These are phyloP conservation scores for Exephanes ischioxanthus DNA, from an alignment of 2,888 invertebrate genomes.

Conservation along the genomic window DNA sequence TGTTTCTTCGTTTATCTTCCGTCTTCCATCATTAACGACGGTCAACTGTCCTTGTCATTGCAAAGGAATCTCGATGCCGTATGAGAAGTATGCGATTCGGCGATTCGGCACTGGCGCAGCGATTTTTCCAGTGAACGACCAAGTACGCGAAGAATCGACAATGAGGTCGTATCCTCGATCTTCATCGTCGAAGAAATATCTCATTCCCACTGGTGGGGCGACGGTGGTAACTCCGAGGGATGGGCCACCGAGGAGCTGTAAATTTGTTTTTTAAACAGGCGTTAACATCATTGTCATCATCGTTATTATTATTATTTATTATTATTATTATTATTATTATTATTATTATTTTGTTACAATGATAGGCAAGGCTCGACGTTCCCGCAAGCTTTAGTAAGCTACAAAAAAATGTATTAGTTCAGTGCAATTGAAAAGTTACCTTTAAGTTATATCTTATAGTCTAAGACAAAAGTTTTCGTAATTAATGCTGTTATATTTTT, in stretches of 20 bases:
- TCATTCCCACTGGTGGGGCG: conserved; percentile 99
- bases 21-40: conserved; percentile 23
- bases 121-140: conserved; percentile 58
- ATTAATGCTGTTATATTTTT: neutral
- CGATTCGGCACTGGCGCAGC: neutral
- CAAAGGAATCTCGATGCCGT: conserved; percentile 24
- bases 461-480: neutral
- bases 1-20: conserved; percentile 28
- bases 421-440: neutral
- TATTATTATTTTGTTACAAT: neutral
- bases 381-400: neutral
- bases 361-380: conserved; percentile 17
- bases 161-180: conserved; percentile 59
- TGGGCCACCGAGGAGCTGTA: conserved; percentile 98
- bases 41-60: conserved; percentile 48
- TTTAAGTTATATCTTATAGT: neutral
- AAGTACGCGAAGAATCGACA: conserved; percentile 52
- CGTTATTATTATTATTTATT: no score
- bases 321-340: neutral
- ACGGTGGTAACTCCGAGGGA: conserved; percentile 98
- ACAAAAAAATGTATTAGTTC: conserved; percentile 2
- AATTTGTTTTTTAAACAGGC: conserved; percentile 76
- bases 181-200: conserved; percentile 69
- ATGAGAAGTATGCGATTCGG: neutral
- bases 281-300: neutral